Conservation (phyloP, 2,797 vertebrate genomes). For the Malurus leucopterus region DNA sequence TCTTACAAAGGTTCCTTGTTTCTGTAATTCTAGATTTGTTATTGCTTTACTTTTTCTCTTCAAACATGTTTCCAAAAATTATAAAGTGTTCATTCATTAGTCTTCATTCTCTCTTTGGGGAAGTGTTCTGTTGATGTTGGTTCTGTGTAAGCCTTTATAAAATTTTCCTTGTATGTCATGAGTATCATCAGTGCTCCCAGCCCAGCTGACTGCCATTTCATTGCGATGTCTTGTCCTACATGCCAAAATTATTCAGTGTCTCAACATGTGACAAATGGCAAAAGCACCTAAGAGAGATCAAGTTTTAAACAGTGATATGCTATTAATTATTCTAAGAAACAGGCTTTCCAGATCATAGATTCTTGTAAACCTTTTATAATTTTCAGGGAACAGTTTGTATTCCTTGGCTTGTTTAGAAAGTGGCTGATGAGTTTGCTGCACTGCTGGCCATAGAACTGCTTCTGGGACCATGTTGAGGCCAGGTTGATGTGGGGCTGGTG, state of each 20-base stretch:
- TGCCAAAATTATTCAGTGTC: background rate
- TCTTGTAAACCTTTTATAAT: background rate
- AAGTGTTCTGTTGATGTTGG: slow-evolving; percentile 11
- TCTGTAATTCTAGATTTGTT: slow-evolving; percentile 19
- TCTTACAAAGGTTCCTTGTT: background rate
- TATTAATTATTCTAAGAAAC: slow-evolving; percentile 13
- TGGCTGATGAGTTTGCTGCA: background rate
- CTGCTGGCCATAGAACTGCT: background rate
- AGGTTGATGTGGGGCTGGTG: background rate
- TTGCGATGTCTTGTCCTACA: background rate
- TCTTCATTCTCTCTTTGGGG: background rate
- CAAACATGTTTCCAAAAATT: slow-evolving; percentile 14
- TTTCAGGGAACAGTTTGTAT: background rate
- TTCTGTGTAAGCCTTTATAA: background rate
- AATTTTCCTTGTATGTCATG: background rate
- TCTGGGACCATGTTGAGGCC: background rate
- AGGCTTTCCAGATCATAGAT: background rate
- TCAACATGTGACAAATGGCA: background rate
- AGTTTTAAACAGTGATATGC: background rate
- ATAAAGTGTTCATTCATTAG: background rate
- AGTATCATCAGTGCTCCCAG: background rate
- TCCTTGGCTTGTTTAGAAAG: background rate
- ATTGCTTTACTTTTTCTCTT: background rate
- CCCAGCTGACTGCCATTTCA: background rate
- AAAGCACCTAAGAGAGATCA: background rate